These are phyloP conservation scores for Ormyrus pomaceus DNA, from an alignment of 2,888 invertebrate species.

Conservation along the genomic window DNA sequence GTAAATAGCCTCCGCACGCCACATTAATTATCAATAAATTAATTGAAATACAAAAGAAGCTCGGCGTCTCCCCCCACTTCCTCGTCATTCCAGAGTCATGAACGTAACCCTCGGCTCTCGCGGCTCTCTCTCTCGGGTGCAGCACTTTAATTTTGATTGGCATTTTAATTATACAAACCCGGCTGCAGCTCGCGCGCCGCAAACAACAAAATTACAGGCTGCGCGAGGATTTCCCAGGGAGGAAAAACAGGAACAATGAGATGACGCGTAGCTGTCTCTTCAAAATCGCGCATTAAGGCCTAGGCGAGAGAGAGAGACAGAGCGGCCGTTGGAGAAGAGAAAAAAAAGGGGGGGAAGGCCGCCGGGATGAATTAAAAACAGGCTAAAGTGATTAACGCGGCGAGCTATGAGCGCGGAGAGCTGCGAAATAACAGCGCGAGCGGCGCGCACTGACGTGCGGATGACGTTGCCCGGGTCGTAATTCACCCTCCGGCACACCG, in stretches of 20 bases:
- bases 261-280: constrained; percentile 44
- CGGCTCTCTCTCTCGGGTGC: background rate
- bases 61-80: background rate
- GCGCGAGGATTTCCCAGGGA: constrained; percentile 17
- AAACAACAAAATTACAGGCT: constrained; percentile 48
- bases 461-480: constrained; percentile 29
- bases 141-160: constrained; percentile 52
- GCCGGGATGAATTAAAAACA: background rate
- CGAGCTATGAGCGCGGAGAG: background rate
- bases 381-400: constrained; percentile 44
- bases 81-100: constrained; percentile 31
- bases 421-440: background rate
- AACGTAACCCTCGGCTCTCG: constrained; percentile 17
- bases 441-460: constrained; percentile 19
- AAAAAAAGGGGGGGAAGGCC: background rate
- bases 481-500: constrained; percentile 28
- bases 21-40: constrained; percentile 43
- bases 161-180: constrained; percentile 49
- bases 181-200: background rate
- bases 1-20: background rate
- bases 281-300: constrained; percentile 46
- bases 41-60: constrained; percentile 43
- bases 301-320: background rate
- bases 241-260: constrained; percentile 34
- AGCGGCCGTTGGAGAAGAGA: background rate